These are phyloP conservation scores for Hypotaenidia philippensis DNA, from an alignment of 2,797 vertebrate species.

Conservation along the genomic window DNA sequence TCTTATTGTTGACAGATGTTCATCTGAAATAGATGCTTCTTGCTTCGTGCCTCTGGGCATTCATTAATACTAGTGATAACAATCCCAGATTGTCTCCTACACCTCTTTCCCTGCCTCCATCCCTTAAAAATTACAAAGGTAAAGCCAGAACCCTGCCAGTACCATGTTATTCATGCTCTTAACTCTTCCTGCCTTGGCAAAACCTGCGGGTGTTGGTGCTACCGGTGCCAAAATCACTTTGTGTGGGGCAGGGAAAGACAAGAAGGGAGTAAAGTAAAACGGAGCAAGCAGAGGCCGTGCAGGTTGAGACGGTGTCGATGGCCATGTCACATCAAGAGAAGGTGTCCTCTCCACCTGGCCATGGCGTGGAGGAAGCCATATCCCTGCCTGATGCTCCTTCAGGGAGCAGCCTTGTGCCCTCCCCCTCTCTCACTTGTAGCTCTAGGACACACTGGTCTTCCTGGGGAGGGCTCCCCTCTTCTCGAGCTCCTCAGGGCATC, in stretches of 20 bases:
- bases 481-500: accelerated
- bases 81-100: conserved; percentile 45
- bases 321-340: accelerated
- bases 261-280: neutral
- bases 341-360: neutral
- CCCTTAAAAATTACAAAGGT: conserved; percentile 37
- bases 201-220: neutral
- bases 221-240: neutral
- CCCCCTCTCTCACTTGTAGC: neutral
- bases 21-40: conserved; percentile 57
- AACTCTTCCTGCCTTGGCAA: neutral
- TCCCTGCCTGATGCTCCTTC: neutral
- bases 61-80: conserved; percentile 62
- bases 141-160: conserved; percentile 3
- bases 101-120: conserved; percentile 20
- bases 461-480: neutral
- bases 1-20: conserved; percentile 62
- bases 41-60: conserved; percentile 26
- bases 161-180: neutral
- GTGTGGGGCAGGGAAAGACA: neutral
- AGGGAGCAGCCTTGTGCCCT: neutral
- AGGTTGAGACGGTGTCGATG: neutral
- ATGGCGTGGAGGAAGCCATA: accelerated
- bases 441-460: neutral
- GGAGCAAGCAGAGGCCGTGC: neutral